These are phyloP conservation scores for Archaeoteleia sp. DNA, from an alignment of 2,888 invertebrate genomes.

Conservation along the genomic window DNA sequence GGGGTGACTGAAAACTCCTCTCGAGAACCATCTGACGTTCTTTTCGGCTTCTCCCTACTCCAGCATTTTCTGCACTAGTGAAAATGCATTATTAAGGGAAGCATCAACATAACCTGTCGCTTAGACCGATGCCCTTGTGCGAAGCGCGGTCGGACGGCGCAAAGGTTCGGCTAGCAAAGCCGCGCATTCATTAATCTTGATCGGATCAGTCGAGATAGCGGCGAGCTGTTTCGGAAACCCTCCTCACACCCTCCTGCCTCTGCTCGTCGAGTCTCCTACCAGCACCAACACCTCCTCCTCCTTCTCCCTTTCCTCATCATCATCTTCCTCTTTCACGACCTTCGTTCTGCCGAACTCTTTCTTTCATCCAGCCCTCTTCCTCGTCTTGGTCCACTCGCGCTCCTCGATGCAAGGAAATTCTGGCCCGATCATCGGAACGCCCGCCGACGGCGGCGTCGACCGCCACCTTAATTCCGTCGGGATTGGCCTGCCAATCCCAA, in stretches of 20 bases:
- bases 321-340: conserved; percentile 54
- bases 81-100: conserved; percentile 51
- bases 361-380: conserved; percentile 42
- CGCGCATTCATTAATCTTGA: conserved; percentile 78
- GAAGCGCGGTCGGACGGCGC: conserved; percentile 61
- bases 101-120: conserved; percentile 63
- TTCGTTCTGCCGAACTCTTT: conserved; percentile 52
- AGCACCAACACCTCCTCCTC: conserved; percentile 55
- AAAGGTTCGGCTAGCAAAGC: conserved; percentile 76
- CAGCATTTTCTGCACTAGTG: conserved; percentile 43
- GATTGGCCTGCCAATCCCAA: conserved; percentile 64
- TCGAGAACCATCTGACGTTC: too few species aligned
- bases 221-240: conserved; percentile 75
- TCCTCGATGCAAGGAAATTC: conserved; percentile 49
- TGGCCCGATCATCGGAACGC: conserved; percentile 49
- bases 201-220: conserved; percentile 74
- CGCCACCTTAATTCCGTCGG: conserved; percentile 58
- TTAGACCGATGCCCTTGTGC: conserved; percentile 62
- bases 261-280: conserved; percentile 64
- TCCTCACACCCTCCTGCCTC: conserved; percentile 64
- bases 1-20: too few species aligned
- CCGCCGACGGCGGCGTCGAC: conserved; percentile 40
- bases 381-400: conserved; percentile 34
- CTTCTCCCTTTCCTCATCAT: conserved; percentile 53
- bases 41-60: too few species aligned